These are phyloP conservation scores for Muschampia plurimacula DNA, from an alignment of 2,888 invertebrate genomes.

Conservation along the genomic window DNA sequence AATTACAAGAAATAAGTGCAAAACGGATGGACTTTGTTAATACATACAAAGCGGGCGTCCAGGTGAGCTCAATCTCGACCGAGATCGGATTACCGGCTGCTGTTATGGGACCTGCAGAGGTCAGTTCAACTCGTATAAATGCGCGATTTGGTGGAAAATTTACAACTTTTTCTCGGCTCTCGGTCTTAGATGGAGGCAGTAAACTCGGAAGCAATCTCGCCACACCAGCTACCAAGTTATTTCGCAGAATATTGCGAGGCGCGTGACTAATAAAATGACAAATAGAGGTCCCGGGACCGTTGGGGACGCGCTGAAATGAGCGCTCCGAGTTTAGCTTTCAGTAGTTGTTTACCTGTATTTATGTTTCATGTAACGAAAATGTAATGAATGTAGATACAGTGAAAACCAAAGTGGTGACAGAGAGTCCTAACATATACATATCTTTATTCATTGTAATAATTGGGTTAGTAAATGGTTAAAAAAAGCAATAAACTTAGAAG, in stretches of 20 bases:
- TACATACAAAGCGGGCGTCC: conserved; percentile 45
- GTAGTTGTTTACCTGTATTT: conserved; percentile 36
- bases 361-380: conserved; percentile 21
- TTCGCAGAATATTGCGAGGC: conserved; percentile 77
- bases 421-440: neutral
- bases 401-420: neutral
- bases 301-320: conserved; percentile 47
- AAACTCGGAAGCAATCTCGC: conserved; percentile 80
- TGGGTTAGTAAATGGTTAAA: neutral
- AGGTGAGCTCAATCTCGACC: conserved; percentile 66
- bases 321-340: conserved; percentile 22
- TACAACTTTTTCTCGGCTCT: conserved; percentile 79
- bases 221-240: conserved; percentile 71
- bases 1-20: conserved; percentile 3
- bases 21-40: conserved; percentile 23
- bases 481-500: no score
- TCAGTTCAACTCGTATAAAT: conserved; percentile 78
- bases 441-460: no score
- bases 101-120: conserved; percentile 63
- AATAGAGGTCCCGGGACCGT: conserved; percentile 14
- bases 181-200: conserved; percentile 70
- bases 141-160: conserved; percentile 80
- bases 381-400: neutral
- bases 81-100: conserved; percentile 63
- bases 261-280: conserved; percentile 83